A percentile compares a stretch with the other conserved stretches of the same genome.
Evolutionary conservation across 2,113 vertebrate species (phyloP).

Genomic region (Hippopotamus amphibius): DNA sequence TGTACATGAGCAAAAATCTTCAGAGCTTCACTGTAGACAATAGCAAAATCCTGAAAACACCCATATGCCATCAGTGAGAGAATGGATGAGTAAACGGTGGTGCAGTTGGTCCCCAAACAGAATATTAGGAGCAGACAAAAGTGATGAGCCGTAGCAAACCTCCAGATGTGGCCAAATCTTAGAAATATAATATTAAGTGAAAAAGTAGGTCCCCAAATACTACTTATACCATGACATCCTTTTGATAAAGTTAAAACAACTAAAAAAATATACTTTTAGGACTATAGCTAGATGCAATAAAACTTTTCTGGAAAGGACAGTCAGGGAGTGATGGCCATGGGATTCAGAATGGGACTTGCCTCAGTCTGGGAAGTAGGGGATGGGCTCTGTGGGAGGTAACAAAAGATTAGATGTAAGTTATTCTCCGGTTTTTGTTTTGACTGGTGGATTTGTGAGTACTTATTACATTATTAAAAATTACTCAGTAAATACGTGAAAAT

Average conservation of each 20-base stretch:
- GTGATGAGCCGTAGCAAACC: not conserved
- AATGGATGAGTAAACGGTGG: not conserved
- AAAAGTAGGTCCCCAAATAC: not conserved
- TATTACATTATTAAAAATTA: conserved; percentile 18
- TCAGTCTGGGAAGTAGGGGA: not conserved
- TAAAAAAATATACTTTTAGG: not conserved
- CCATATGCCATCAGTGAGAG: not conserved
- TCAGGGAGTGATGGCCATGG: not conserved
- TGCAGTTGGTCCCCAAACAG: not conserved
- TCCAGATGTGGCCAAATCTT: not conserved
- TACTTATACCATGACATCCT: not conserved
- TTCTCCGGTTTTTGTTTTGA: conserved; percentile 15
- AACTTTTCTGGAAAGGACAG: not conserved
- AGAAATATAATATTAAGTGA: not conserved
- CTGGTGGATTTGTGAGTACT: not conserved
- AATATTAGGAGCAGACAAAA: not conserved
- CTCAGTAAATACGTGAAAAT: not conserved
- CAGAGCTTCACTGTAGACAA: not conserved
- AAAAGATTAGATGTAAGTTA: not conserved
- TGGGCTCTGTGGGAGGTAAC: not conserved
- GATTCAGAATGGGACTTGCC: not conserved
- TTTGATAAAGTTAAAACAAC: conserved; percentile 21
- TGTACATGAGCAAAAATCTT: not conserved
- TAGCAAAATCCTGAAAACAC: not conserved
- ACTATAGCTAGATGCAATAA: not conserved